Conservation (phyloP, 1,140 invertebrate species). For the Trypoxylus dichotomus region DNA sequence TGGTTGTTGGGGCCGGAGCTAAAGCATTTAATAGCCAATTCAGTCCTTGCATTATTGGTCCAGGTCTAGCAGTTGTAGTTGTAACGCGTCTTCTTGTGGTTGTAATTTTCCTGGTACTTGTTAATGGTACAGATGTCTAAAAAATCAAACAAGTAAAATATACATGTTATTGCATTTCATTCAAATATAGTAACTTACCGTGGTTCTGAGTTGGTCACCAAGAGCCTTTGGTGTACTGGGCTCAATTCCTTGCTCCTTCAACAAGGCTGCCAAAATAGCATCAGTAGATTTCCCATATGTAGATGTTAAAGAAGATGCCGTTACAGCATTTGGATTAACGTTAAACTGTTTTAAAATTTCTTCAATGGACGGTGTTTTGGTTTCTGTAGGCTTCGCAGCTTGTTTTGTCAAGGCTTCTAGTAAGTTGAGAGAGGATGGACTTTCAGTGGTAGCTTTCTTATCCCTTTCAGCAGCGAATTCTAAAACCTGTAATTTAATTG, state of each 20-base stretch:
- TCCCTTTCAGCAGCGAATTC: constrained; percentile 17
- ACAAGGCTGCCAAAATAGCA: constrained; percentile 64
- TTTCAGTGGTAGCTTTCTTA: neutral
- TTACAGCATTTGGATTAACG: constrained; percentile 8
- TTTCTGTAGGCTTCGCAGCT: neutral
- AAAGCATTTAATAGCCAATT: constrained; percentile 49
- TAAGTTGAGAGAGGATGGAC: neutral
- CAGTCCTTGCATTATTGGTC: constrained; percentile 47
- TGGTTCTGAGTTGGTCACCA: constrained; percentile 58
- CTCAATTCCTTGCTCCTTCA: constrained; percentile 69
- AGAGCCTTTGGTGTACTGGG: constrained; percentile 63
- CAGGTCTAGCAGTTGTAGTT: constrained; percentile 38
- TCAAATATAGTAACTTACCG: constrained; percentile 54
- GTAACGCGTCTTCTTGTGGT: constrained; percentile 37
- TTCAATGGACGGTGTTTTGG: neutral
- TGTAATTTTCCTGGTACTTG: constrained; percentile 36
- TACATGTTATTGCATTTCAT: neutral
- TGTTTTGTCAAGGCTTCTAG: neutral
- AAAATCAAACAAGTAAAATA: neutral
- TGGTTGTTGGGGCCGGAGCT: constrained; percentile 42
- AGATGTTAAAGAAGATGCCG: constrained; percentile 28
- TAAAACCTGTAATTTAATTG: constrained; percentile 12
- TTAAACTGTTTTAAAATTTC: constrained; percentile 23
- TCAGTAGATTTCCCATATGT: constrained; percentile 63
- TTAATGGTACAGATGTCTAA: neutral